Base-by-base conservation (phyloP, 2,113 vertebrate genomes). In the Scartelaos histophorus region DNA sequence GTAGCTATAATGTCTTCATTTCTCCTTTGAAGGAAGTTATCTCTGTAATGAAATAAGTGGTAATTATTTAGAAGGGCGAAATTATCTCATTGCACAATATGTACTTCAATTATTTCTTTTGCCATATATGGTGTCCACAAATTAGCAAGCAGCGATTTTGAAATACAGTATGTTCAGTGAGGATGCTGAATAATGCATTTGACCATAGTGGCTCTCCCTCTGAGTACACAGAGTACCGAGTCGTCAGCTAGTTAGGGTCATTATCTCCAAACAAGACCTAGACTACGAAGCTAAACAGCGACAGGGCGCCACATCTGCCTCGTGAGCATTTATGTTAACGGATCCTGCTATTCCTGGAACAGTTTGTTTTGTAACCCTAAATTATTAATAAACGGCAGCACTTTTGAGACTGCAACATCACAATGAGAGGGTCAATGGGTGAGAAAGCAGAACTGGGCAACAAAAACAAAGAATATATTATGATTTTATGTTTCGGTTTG, bases 21-120 rank as follows among this genome's bases (percentile, higher is more conserved):
- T 87, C 73, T 94, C 76, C 69, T 86, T 12, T 64, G 83, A 67
- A 90, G 91, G 73, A 82, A 91, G 29, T 91, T 92, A n/a, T 97
- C 95, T 54, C 97, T 99, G 83, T 78, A 94, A 66, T 94, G 64
- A 81, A 47, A 88, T 81, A 82, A 76, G 34, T 13, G 68, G 81
- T 21, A 73, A 69, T 51, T 70, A 69, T 66, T 66, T 21, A 64
- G 25, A 69, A 35, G 29, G 38, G 19, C 22, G 67, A 4, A 19
- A 66, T 46, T 57, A 19, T n/a, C 7, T 29, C 54, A 54, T 25
- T 34, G 7, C 16, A 17, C 13, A 10, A 34, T 19, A 17, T 34
- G 25, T 17, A 34, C 34, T 61, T 61, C 1, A 15, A 21, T 9
- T 19, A 13, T n/a, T 38, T 64, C 2, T 43, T 17, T 64, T n/a